phyloP scores from a whole-genome alignment of 2,888 invertebrate species.

The Onthophagus sagittarius region DNA sequence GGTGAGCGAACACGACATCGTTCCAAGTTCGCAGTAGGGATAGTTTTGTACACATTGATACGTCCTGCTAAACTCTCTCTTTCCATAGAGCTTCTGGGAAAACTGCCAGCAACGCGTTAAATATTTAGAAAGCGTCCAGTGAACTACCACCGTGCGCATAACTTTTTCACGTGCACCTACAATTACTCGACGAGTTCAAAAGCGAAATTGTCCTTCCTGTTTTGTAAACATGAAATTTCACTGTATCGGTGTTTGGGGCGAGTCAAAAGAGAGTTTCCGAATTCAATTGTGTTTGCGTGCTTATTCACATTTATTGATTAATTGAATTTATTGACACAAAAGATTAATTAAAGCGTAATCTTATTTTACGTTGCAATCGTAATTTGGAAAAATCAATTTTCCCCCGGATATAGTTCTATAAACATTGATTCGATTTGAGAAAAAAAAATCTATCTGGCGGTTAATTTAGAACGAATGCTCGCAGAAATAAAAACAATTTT shows the following conservation, averaged over 20 bases:
- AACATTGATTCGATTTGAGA: neutral
- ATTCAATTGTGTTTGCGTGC: too few species aligned
- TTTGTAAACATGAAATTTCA: neutral
- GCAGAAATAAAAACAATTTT: neutral
- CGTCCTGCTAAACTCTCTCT: neutral
- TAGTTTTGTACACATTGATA: neutral
- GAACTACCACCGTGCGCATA: neutral
- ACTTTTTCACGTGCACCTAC: neutral
- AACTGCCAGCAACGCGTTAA: neutral
- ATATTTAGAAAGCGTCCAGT: neutral
- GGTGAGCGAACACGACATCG: slow-evolving; percentile 8
- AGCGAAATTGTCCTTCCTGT: neutral
- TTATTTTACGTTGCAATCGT: neutral
- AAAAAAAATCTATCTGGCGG: neutral
- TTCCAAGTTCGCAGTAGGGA: neutral
- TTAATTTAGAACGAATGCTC: neutral
- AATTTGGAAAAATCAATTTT: neutral
- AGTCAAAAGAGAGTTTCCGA: neutral
- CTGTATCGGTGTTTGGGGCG: neutral
- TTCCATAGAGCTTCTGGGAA: neutral
- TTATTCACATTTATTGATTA: too few species aligned
- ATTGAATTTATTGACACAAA: too few species aligned
- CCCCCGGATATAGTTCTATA: neutral
- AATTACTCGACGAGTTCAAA: neutral
- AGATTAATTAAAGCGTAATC: neutral